A percentile compares a stretch with the other conserved stretches of the same genome.
Evolutionary conservation across 2,888 invertebrate species (phyloP).

Genomic region (Drosophila planitibia): DNA sequence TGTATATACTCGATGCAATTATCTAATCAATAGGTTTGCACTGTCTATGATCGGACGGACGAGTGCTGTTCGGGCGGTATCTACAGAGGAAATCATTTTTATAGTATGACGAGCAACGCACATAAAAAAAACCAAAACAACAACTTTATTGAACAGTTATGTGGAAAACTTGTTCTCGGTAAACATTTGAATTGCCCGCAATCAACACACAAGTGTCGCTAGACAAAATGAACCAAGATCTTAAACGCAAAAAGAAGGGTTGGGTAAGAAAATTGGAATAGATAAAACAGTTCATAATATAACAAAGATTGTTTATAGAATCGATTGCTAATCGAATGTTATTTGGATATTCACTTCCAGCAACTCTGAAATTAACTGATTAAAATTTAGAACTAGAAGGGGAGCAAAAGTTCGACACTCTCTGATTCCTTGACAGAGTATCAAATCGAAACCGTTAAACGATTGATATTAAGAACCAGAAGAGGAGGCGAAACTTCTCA

Average conservation of each 20-base stretch:
- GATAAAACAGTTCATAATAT: background rate
- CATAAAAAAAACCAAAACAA: background rate
- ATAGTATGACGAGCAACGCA: conserved; percentile 11
- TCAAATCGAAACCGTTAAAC: no score
- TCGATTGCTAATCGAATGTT: background rate
- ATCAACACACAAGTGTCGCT: conserved; percentile 31
- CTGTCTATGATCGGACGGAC: conserved; percentile 58
- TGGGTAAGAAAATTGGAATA: background rate
- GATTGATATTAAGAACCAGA: no score
- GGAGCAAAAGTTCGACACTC: background rate
- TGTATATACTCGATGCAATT: conserved; percentile 56
- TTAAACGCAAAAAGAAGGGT: background rate
- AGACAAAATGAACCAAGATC: conserved; percentile 11
- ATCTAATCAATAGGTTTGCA: conserved; percentile 78
- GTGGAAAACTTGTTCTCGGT: conserved; percentile 38
- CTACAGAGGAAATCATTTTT: conserved; percentile 70
- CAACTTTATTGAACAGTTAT: conserved; percentile 47
- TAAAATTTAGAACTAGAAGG: background rate
- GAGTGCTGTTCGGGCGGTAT: conserved; percentile 52
- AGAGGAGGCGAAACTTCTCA: background rate
- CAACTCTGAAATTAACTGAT: background rate
- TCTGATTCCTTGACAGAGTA: background rate
- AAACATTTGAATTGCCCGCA: conserved; percentile 41
- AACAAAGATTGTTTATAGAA: background rate
- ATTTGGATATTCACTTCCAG: background rate